These are phyloP conservation scores for Pelagia noctiluca DNA, from an alignment of 30 jellyfish, hydroid and myxozoan genomes.

Conservation along the genomic window DNA sequence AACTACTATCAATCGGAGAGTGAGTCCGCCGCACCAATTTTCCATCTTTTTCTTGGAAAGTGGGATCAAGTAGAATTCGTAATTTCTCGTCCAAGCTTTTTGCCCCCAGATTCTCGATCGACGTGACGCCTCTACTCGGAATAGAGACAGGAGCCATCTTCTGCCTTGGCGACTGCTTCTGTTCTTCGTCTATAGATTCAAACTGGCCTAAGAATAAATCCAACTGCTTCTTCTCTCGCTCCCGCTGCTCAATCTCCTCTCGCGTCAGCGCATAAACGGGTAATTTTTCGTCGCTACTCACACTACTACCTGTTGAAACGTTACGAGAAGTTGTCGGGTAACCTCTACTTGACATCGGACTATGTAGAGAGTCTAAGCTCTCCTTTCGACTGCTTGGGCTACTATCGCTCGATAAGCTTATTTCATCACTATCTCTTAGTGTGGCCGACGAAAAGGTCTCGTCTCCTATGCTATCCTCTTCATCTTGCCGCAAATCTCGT, in stretches of 20 bases:
- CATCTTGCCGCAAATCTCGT: conserved; percentile 76
- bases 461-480: conserved; percentile 66
- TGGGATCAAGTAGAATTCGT: conserved; percentile 72
- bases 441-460: conserved; percentile 24
- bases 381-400: conserved; percentile 90
- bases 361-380: conserved; percentile 87
- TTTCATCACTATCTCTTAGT: conserved; percentile 81
- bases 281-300: conserved; percentile 72
- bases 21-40: conserved; percentile 35
- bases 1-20: conserved; percentile 40
- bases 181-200: conserved; percentile 59
- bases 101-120: conserved; percentile 64
- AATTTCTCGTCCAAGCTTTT: conserved; percentile 76
- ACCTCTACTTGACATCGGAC: conserved; percentile 86
- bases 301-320: conserved; percentile 60
- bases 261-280: conserved; percentile 63
- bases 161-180: conserved; percentile 40
- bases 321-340: conserved; percentile 48
- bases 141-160: conserved; percentile 4
- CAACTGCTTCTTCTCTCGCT: conserved; percentile 68
- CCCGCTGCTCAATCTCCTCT: conserved; percentile 73
- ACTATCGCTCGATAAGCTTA: conserved; percentile 86
- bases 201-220: conserved; percentile 79
- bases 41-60: conserved; percentile 74
- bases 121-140: conserved; percentile 32